phyloP scores from a whole-genome alignment of 2,113 vertebrate species.

The Gadus macrocephalus region DNA sequence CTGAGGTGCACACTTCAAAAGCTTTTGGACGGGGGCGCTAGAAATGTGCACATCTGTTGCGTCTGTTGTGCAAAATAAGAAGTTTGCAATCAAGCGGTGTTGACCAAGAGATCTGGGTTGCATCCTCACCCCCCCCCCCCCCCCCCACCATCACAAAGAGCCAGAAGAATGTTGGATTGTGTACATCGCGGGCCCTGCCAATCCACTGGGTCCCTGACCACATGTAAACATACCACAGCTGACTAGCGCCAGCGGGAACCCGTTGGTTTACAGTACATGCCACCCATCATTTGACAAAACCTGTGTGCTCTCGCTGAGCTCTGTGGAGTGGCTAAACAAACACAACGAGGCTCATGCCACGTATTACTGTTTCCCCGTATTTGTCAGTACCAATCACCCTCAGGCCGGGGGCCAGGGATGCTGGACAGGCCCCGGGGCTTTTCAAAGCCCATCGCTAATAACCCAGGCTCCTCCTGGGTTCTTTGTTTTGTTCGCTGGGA shows the following conservation, averaged over 20 bases:
- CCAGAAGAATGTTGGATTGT: slow-evolving; percentile 40
- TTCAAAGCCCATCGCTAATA: slow-evolving; percentile 54
- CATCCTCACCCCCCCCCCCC: slow-evolving; percentile 16
- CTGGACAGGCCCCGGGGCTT: slow-evolving; percentile 32
- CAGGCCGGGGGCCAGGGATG: slow-evolving; percentile 35
- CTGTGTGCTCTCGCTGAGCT: slow-evolving; percentile 49
- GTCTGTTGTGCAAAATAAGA: not conserved
- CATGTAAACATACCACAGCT: slow-evolving; percentile 50
- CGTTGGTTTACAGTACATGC: slow-evolving; percentile 53
- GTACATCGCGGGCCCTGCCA: slow-evolving; percentile 35
- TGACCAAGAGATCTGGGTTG: slow-evolving; percentile 9
- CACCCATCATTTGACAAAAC: slow-evolving; percentile 55
- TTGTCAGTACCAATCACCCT: slow-evolving; percentile 61
- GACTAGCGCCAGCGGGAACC: slow-evolving; percentile 28
- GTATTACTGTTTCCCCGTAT: slow-evolving; percentile 46
- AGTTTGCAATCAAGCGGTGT: not conserved
- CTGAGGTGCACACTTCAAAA: slow-evolving; percentile 17
- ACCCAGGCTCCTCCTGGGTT: slow-evolving; percentile 10
- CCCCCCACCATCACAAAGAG: slow-evolving; percentile 21
- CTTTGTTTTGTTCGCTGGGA: slow-evolving; percentile 17
- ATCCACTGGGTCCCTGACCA: slow-evolving; percentile 45
- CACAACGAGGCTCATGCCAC: slow-evolving; percentile 41
- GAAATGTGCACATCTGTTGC: not conserved
- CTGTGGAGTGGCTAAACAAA: slow-evolving; percentile 59
- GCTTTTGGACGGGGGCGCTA: not conserved